Conservation (phyloP, 2,113 vertebrate genomes). For the Megatriorchis doriae region DNA sequence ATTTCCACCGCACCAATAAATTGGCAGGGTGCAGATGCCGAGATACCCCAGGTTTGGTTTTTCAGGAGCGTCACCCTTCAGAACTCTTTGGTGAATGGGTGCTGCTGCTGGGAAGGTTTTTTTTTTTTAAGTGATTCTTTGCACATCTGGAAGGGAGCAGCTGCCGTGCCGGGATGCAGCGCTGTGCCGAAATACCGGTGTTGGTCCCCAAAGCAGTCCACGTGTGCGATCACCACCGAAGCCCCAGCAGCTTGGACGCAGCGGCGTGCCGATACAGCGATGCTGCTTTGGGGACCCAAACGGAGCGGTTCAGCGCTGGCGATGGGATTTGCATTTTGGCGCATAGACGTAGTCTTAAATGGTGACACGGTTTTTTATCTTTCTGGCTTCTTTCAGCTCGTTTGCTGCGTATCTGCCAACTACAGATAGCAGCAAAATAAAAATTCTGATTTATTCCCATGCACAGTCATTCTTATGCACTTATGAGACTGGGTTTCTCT, state of each 20-base stretch:
- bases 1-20: not conserved
- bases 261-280: accelerated
- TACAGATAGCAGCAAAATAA: not conserved
- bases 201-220: not conserved
- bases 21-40: not conserved
- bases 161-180: accelerated
- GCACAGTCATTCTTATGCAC: not conserved
- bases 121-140: not conserved
- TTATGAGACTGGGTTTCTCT: not conserved
- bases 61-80: accelerated
- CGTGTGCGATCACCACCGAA: accelerated
- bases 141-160: not conserved
- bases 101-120: not conserved
- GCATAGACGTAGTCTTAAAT: not conserved
- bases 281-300: not conserved
- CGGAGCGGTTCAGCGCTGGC: accelerated
- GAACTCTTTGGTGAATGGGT: accelerated
- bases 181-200: too few species aligned
- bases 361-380: not conserved
- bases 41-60: not conserved
- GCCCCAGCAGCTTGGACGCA: not conserved
- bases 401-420: not conserved
- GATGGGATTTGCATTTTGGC: not conserved
- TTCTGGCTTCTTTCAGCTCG: not conserved
- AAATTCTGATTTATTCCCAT: not conserved